These are phyloP conservation scores for human DNA, from an alignment of 2,113 vertebrate species.

Conservation along the genomic window DNA sequence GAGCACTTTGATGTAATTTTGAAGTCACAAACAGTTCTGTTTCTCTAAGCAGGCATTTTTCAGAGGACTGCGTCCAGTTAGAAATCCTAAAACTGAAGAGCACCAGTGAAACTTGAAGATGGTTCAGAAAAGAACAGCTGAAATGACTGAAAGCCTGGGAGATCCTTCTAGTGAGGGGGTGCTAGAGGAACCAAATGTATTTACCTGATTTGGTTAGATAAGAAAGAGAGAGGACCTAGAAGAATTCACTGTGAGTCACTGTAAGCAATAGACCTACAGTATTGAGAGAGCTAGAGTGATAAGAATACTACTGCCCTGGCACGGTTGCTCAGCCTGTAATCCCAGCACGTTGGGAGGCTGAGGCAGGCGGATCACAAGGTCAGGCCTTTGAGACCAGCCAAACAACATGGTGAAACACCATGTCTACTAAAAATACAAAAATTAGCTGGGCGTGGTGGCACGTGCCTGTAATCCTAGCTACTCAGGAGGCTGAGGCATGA, in stretches of 20 bases:
- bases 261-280: neutral
- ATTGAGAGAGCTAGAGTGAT: neutral
- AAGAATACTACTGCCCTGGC: neutral
- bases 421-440: too few species aligned
- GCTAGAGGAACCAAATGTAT: neutral
- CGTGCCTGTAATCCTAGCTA: too few species aligned
- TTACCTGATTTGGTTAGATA: neutral
- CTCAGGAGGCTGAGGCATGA: too few species aligned
- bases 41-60: conserved; percentile 33
- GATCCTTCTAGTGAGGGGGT: neutral
- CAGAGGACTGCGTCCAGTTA: neutral
- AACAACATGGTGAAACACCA: too few species aligned
- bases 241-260: neutral
- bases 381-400: too few species aligned
- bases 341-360: too few species aligned
- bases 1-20: conserved; percentile 51
- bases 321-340: too few species aligned
- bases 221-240: neutral
- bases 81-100: neutral
- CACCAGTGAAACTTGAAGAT: conserved; percentile 9
- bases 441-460: too few species aligned
- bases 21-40: conserved; percentile 49
- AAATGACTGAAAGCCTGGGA: neutral
- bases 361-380: too few species aligned
- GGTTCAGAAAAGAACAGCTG: neutral